These are phyloP conservation scores for Prionailurus viverrinus DNA, from an alignment of 2,113 vertebrate genomes.

Conservation along the genomic window DNA sequence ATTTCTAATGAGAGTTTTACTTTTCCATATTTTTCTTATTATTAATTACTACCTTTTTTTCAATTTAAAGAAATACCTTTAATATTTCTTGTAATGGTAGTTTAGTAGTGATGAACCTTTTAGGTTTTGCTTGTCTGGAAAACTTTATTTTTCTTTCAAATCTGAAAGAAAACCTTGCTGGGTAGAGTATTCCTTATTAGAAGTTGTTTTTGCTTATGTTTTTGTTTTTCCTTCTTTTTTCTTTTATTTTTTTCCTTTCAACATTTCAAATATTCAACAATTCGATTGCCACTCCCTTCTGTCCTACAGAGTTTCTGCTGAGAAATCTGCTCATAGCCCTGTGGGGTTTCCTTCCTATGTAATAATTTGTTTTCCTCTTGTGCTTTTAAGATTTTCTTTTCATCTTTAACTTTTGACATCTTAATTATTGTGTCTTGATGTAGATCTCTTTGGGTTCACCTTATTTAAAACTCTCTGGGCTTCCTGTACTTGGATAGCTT, in stretches of 20 bases:
- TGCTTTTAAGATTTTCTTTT: neutral
- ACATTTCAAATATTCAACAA: neutral
- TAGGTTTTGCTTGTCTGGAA: neutral
- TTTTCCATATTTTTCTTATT: neutral
- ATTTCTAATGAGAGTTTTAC: neutral
- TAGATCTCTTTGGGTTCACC: neutral
- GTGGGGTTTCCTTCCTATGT: neutral
- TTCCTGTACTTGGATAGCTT: neutral
- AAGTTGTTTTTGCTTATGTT: neutral
- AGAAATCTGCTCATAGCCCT: neutral
- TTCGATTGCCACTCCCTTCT: neutral
- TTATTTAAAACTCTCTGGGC: neutral
- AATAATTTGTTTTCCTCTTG: neutral
- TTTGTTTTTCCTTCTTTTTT: neutral
- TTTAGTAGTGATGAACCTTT: neutral
- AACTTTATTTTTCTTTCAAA: neutral
- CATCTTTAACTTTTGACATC: neutral
- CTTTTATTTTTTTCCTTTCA: neutral
- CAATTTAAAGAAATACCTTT: neutral
- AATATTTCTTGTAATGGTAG: neutral
- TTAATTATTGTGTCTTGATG: neutral
- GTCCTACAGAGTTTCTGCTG: neutral
- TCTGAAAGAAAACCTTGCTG: neutral
- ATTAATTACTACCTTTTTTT: neutral
- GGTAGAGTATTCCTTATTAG: neutral